Base-by-base conservation (phyloP, 2,888 invertebrate genomes). In the Eupithecia dodoneata region DNA sequence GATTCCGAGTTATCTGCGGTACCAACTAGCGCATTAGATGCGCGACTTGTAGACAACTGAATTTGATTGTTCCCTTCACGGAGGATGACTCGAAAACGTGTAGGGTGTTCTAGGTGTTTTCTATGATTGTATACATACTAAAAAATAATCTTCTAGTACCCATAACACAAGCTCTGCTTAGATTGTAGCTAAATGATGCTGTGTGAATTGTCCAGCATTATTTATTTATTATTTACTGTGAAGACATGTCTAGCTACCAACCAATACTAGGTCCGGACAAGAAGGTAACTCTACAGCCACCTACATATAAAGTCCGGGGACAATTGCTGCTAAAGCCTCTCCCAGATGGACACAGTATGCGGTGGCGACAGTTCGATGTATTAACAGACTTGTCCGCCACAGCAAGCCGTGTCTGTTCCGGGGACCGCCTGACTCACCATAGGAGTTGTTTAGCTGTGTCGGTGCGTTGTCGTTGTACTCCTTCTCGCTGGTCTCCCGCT, bases 401-500 rank as follows among this genome's bases (percentile, higher is more conserved):
- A 15, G 15, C 52, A n/a, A 13, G 13, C 52, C 52, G 13, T 5
- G 52, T 5, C 52, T 52, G 52, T 5, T 45, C 1, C 52, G 2
- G 15, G 52, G 6, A 2, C 4, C 15, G n/a, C 15, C 49, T 52
- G 2, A n/a, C 4, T 59, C 9, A 59, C 55, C 55, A n/a, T 18
- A 18, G 9, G 55, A 59, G 55, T 59, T 59, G 18, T 18, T 18
- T n/a, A 59, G 55, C n/a, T 59, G 45, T 10, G 0, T 4, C 0
- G 13, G 47, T 2, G 70, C 78, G n/a, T 73, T 69, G 47, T 82
- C 82, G 55, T 79, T 73, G 71, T 83, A 85, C 3, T 81, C 80
- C 81, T 89, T 90, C 85, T 91, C 91, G 79, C 87, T 85, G 67
- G 82, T 76, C 82, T 89, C 88, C 41, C 77, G 85, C 79, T 85